Conservation (phyloP, 2,888 invertebrate genomes). For the Cyrtodaria siliqua region DNA sequence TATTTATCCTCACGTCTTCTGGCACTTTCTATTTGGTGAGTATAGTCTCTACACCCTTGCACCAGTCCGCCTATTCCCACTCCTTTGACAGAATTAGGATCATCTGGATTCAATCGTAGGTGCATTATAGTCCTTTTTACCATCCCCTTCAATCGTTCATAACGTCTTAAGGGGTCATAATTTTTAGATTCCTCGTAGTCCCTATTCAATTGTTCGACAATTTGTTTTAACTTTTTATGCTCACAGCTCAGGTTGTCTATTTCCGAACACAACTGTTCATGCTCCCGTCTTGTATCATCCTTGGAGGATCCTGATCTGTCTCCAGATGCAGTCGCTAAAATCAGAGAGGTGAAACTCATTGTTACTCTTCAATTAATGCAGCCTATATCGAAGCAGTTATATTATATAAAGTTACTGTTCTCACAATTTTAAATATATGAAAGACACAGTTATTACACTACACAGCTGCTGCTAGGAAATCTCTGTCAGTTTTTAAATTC, state of each 20-base stretch:
- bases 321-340: constrained; percentile 65
- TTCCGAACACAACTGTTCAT: constrained; percentile 78
- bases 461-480: no score
- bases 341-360: constrained; percentile 69
- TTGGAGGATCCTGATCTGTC: constrained; percentile 56
- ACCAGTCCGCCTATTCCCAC: constrained; percentile 67
- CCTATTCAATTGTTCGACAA: constrained; percentile 86
- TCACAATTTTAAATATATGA: no score
- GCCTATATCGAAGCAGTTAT: no score
- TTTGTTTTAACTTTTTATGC: constrained; percentile 77
- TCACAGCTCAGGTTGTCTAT: constrained; percentile 75
- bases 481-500: no score
- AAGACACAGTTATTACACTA: no score
- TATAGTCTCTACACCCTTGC: constrained; percentile 70
- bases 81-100: constrained; percentile 55
- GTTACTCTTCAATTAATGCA: constrained; percentile 4
- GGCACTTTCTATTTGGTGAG: constrained; percentile 73
- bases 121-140: constrained; percentile 89
- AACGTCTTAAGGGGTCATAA: constrained; percentile 97
- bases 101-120: constrained; percentile 75
- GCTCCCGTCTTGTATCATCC: constrained; percentile 73
- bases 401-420: no score
- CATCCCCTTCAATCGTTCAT: constrained; percentile 98
- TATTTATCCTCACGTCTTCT: constrained; percentile 75
- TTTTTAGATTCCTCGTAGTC: constrained; percentile 97